Conservation (phyloP, 2,888 invertebrate species). For the Fissipunctia ypsillon region DNA sequence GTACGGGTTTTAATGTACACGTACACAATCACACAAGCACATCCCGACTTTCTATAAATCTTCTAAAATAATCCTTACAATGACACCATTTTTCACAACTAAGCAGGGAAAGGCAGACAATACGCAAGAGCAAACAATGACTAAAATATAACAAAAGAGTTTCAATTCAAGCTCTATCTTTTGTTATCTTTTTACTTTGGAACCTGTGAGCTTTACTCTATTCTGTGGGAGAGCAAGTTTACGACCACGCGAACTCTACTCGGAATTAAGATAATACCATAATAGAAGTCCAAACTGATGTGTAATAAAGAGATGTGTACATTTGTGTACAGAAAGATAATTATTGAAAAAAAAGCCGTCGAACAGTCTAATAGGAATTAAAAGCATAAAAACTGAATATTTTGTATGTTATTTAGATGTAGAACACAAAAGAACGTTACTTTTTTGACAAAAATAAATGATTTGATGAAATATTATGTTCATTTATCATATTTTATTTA, state of each 20-base stretch:
- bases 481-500: no score
- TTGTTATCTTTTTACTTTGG: conserved; percentile 41
- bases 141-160: conserved; percentile 36
- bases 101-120: conserved; percentile 29
- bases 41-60: background rate
- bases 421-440: no score
- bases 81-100: conserved; percentile 21
- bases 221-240: conserved; percentile 75
- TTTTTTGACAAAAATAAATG: no score
- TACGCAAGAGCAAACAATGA: conserved; percentile 28
- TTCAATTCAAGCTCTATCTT: conserved; percentile 15
- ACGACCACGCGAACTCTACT: conserved; percentile 75
- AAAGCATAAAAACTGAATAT: no score
- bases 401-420: no score
- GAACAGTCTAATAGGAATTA: no score
- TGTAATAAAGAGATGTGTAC: conserved; percentile 65
- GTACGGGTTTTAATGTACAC: background rate
- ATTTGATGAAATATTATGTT: no score
- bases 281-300: conserved; percentile 68
- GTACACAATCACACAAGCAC: background rate
- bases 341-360: background rate
- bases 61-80: conserved; percentile 13
- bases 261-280: conserved; percentile 76
- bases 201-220: conserved; percentile 50
- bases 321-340: conserved; percentile 30